Conservation (phyloP, 2,888 invertebrate species). For the Lochmaea capreae region DNA sequence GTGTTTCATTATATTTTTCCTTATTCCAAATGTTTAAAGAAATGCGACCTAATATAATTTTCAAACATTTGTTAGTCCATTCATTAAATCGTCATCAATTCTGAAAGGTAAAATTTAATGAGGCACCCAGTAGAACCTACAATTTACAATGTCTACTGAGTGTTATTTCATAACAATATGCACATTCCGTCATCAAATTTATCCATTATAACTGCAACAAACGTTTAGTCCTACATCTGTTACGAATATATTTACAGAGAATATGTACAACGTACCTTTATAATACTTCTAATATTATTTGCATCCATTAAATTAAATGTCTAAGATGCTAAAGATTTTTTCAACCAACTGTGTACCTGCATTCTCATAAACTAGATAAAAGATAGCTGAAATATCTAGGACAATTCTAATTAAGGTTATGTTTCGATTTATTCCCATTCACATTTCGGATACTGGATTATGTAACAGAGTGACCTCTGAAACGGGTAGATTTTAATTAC, state of each 20-base stretch:
- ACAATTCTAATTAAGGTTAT: not conserved
- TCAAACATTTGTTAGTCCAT: not conserved
- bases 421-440: no score
- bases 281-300: not conserved
- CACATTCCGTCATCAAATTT: slow-evolving; percentile 1
- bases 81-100: not conserved
- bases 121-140: slow-evolving; percentile 3
- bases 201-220: not conserved
- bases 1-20: not conserved
- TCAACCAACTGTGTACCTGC: not conserved
- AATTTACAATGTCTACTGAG: slow-evolving; percentile 8
- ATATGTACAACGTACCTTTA: slow-evolving; percentile 1
- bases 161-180: slow-evolving; percentile 2
- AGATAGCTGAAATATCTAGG: not conserved
- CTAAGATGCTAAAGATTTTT: not conserved
- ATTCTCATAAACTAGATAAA: not conserved
- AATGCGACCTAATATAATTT: not conserved
- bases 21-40: not conserved
- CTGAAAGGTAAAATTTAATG: not conserved
- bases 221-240: not conserved
- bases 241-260: not conserved
- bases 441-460: no score
- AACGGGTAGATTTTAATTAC: no score
- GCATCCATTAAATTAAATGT: not conserved
- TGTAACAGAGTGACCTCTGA: no score